Evolutionary conservation across 2,888 invertebrate species (phyloP), one percentile per base, ranked within the genome.

Genomic region (Periphyllus acericola): DNA sequence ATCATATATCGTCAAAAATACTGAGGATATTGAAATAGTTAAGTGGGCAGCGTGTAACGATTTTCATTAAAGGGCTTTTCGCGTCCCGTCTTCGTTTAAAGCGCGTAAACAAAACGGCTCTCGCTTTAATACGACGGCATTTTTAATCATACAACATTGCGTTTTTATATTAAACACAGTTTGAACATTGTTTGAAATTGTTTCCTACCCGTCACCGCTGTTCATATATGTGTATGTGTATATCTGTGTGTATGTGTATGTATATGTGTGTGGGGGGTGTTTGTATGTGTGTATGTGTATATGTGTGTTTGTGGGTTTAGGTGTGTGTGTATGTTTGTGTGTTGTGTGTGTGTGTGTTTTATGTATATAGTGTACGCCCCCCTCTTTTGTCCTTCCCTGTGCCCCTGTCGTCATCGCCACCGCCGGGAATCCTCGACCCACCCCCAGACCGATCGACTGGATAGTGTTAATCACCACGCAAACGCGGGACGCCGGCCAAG

Each of bases 391-490:
- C 68, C 68, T 9, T 25, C 68, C n/a, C 68, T 11, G 11, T 17
- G 17, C 17, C 71, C 66, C 11, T 9, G 17, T 19, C 76, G 25
- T 29, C 81, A n/a, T 29, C 71, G 72, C 32, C 71, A 34, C 36
- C 36, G 68, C 32, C 19, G 29, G 72, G n/a, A 46, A 25, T 25
- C 25, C 55, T 36, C 6, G 71, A 86, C 72, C 79, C 86, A 79
- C 86, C 86, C 86, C 55, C 55, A 29, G 52, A 71, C 85, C 84
- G 80, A 80, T 80, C 86, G 80, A 81, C 81, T 87, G 72, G 81
- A 81, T 87, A 87, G 87, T 87, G 87, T 87, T 87, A 87, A 87
- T 87, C 87, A 87, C 87, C 87, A 87, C 87, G 87, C 87, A 87
- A 87, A 87, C 87, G 87, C 87, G 87, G 80, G 80, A 87, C 72